A percentile compares a stretch with the other conserved stretches of the same genome.
phyloP scores from a whole-genome alignment of 2,113 vertebrate species.

The Oncorhynchus tshawytscha region DNA sequence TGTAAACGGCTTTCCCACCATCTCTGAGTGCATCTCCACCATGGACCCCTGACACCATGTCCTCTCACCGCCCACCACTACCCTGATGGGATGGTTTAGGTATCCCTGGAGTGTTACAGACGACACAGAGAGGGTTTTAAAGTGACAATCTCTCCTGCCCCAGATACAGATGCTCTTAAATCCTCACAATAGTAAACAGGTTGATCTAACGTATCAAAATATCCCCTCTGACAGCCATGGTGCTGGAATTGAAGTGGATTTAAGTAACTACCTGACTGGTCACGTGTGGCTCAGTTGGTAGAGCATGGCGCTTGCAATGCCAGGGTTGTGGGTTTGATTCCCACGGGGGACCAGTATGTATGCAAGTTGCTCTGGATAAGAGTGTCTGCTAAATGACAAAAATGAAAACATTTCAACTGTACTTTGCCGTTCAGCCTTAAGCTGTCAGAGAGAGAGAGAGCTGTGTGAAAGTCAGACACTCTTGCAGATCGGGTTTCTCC shows the following conservation, averaged over 20 bases:
- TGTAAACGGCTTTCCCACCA: conserved; percentile 43
- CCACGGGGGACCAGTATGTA: no score
- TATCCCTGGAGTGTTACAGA: not conserved
- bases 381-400: no score
- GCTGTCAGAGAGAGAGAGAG: conserved; percentile 15
- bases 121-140: conserved; percentile 18
- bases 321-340: no score
- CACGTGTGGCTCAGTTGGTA: no score
- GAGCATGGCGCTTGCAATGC: no score
- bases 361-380: no score
- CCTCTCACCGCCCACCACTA: conserved; percentile 4
- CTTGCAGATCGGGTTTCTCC: conserved; percentile 66
- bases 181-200: conserved; percentile 17
- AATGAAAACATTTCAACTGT: no score
- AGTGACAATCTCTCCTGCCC: conserved; percentile 10
- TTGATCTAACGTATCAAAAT: conserved; percentile 18
- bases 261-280: conserved; percentile 39
- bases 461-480: conserved; percentile 44
- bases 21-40: conserved; percentile 18
- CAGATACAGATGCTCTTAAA: conserved; percentile 21
- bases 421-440: not conserved
- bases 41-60: conserved; percentile 21
- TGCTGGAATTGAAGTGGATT: conserved; percentile 35
- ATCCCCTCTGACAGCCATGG: conserved; percentile 41
- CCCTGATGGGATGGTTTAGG: conserved; percentile 20